Evolutionary conservation across 35 echinoderm and acorn worm species (phyloP).

Genomic region (Heliocidaris erythrogramma): DNA sequence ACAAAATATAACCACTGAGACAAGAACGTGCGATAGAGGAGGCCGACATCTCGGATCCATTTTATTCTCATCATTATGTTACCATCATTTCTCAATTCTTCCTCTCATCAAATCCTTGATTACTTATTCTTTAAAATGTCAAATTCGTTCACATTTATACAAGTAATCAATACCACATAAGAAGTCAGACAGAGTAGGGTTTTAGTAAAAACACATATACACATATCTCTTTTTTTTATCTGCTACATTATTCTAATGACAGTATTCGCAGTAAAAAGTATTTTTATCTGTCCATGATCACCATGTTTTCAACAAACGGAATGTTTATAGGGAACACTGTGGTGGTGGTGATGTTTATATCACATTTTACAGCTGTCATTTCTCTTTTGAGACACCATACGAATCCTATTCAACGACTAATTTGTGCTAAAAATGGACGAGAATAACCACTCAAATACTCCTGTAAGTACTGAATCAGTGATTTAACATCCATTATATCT

Average conservation of each 20-base stretch:
- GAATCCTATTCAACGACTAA: conserved; percentile 2
- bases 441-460: background rate
- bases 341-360: background rate
- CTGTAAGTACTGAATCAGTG: background rate
- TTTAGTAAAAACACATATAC: conserved; percentile 13
- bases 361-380: background rate
- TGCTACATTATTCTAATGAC: background rate
- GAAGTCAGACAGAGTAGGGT: background rate
- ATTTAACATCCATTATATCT: background rate
- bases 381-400: background rate
- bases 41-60: conserved; percentile 32
- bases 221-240: background rate
- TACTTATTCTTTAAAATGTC: background rate
- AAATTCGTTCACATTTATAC: background rate
- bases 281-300: background rate
- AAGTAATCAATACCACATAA: conserved; percentile 5
- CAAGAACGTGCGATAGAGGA: conserved; percentile 6
- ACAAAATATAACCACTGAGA: background rate
- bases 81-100: background rate
- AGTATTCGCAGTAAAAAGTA: background rate
- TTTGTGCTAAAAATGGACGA: background rate
- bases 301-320: background rate
- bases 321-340: background rate
- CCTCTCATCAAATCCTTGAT: background rate
- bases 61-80: conserved; percentile 28